Evolutionary conservation across 1,140 invertebrate species (phyloP).

Genomic region (Capitella teleta): DNA sequence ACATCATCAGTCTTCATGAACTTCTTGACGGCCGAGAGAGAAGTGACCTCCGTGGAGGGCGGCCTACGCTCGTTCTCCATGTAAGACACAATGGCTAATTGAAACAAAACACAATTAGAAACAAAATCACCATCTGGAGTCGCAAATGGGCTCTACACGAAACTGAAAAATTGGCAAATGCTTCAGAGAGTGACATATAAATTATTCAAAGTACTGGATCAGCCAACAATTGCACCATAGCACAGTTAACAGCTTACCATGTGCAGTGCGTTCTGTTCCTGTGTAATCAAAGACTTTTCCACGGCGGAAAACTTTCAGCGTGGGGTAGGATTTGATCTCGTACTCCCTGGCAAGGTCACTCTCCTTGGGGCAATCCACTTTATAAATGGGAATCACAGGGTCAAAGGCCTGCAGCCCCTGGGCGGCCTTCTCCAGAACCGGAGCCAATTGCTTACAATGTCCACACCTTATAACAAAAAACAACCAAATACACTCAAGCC

Average conservation of each 20-base stretch:
- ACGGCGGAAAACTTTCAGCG: constrained; percentile 85
- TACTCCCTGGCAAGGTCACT: constrained; percentile 64
- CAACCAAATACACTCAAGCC: not conserved
- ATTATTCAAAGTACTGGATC: no score
- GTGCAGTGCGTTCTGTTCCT: constrained; percentile 50
- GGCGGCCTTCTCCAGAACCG: constrained; percentile 91
- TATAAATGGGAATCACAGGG: constrained; percentile 76
- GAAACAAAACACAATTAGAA: constrained; percentile 5
- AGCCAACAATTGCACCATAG: no score
- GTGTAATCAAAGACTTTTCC: constrained; percentile 85
- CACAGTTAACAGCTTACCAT: no score
- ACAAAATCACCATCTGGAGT: no score
- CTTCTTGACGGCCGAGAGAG: constrained; percentile 33
- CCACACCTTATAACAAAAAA: constrained; percentile 54
- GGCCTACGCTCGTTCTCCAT: constrained; percentile 46
- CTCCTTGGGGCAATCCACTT: constrained; percentile 56
- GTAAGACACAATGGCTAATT: constrained; percentile 45
- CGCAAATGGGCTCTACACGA: no score
- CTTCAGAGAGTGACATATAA: no score
- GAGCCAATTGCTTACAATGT: constrained; percentile 92
- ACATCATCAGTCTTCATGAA: constrained; percentile 31
- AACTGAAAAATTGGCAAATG: no score
- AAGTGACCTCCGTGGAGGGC: constrained; percentile 40
- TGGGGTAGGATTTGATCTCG: constrained; percentile 88
- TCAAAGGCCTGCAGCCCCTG: constrained; percentile 64